These are phyloP conservation scores for Drosophila bipectinata DNA, from an alignment of 1,140 invertebrate genomes.

Conservation along the genomic window DNA sequence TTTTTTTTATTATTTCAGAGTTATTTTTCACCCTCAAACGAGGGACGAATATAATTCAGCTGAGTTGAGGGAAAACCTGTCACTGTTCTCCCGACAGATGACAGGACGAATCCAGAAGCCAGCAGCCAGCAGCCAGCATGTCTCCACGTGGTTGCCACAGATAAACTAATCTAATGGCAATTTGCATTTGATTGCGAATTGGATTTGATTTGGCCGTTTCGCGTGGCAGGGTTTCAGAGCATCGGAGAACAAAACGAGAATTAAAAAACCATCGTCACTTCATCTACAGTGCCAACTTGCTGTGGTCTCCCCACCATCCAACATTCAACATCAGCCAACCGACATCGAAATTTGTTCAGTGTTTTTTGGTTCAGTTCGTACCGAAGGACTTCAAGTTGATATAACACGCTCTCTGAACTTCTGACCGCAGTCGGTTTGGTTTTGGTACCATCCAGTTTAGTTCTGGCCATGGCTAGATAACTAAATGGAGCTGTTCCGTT, in stretches of 20 bases:
- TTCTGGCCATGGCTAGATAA: constrained; percentile 53
- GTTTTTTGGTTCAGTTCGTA: constrained; percentile 46
- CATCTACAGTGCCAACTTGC: constrained; percentile 41
- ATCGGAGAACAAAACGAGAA: constrained; percentile 17
- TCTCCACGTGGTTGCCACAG: constrained; percentile 46
- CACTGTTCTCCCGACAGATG: constrained; percentile 61
- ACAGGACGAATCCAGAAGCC: constrained; percentile 35
- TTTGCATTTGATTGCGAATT: constrained; percentile 81
- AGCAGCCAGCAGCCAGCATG: constrained; percentile 6
- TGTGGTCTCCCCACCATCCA: constrained; percentile 38
- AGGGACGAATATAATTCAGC: constrained; percentile 57
- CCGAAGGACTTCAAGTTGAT: constrained; percentile 52
- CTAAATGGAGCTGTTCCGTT: constrained; percentile 54
- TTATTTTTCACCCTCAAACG: constrained; percentile 12
- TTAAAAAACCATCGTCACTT: constrained; percentile 39
- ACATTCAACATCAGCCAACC: too few relatives aligned
- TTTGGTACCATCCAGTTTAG: constrained; percentile 4
- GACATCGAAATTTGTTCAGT: constrained; percentile 5
- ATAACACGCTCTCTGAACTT: constrained; percentile 54
- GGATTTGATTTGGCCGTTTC: constrained; percentile 70
- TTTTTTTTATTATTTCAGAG: constrained; percentile 13
- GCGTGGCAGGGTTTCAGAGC: constrained; percentile 45
- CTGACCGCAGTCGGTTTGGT: constrained; percentile 50
- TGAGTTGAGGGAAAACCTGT: constrained; percentile 59
- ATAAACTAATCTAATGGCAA: constrained; percentile 81